These are phyloP conservation scores for Pseudomugil tenellus DNA, from an alignment of 2,797 vertebrate genomes.

Conservation along the genomic window DNA sequence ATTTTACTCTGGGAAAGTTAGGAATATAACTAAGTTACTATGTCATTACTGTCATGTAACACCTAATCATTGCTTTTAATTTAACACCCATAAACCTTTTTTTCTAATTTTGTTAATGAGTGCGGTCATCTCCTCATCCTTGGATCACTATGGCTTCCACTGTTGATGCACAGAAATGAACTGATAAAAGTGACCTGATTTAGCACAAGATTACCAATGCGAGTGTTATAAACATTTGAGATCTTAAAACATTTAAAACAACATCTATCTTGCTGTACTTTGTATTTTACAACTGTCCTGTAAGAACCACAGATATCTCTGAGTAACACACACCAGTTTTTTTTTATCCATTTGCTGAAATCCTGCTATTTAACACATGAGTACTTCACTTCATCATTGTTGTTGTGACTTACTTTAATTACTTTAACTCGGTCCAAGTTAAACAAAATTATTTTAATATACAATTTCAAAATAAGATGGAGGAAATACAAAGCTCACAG, in stretches of 20 bases:
- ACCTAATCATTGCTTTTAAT: slow-evolving; percentile 11
- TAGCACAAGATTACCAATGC: slow-evolving; percentile 26
- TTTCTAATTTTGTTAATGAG: slow-evolving; percentile 49
- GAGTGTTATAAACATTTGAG: slow-evolving; percentile 32
- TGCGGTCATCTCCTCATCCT: slow-evolving; percentile 44
- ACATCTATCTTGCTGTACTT: slow-evolving; percentile 64
- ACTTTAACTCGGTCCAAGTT: neutral
- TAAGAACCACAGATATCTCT: slow-evolving; percentile 45
- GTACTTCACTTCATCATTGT: slow-evolving; percentile 36
- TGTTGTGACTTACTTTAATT: neutral
- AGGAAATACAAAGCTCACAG: neutral
- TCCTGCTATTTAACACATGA: slow-evolving; percentile 34
- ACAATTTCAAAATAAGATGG: neutral
- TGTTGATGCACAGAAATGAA: slow-evolving; percentile 18
- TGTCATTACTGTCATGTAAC: slow-evolving; percentile 37
- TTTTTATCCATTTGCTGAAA: slow-evolving; percentile 43
- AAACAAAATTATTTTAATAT: neutral
- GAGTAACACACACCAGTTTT: slow-evolving; percentile 58
- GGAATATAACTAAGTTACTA: neutral
- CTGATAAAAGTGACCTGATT: slow-evolving; percentile 30
- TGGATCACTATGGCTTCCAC: neutral
- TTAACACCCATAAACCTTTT: slow-evolving; percentile 54
- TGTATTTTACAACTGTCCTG: slow-evolving; percentile 52
- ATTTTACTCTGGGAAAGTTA: slow-evolving; percentile 49
- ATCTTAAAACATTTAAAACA: slow-evolving; percentile 45